Percentiles rank a stretch among this genome's conserved stretches.
Conservation (phyloP, 1,140 invertebrate species). For the Aphidius gifuensis region DNA sequence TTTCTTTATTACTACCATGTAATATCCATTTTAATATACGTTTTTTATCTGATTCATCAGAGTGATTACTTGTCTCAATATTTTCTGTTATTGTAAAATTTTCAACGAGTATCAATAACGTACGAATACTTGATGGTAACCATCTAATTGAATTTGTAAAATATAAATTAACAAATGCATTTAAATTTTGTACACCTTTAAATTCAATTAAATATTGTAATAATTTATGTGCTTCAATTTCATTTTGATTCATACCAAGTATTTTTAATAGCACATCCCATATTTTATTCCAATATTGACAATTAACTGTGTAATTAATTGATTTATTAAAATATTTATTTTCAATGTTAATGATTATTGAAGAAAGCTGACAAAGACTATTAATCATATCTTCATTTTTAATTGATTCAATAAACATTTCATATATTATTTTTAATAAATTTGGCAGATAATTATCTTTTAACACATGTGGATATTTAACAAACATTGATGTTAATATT, state of each 20-base stretch:
- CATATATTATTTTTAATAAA: slow-evolving; percentile 43
- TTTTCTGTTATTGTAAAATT: slow-evolving; percentile 30
- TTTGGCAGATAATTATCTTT: slow-evolving; percentile 38
- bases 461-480: slow-evolving; percentile 48
- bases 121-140: slow-evolving; percentile 43
- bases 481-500: slow-evolving; percentile 37
- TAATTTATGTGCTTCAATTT: slow-evolving; percentile 44
- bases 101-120: slow-evolving; percentile 40
- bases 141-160: slow-evolving; percentile 44
- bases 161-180: slow-evolving; percentile 46
- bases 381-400: slow-evolving; percentile 42
- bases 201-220: slow-evolving; percentile 43
- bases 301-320: slow-evolving; percentile 26
- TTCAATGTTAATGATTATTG: slow-evolving; percentile 42
- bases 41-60: slow-evolving; percentile 31
- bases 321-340: slow-evolving; percentile 22
- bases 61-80: slow-evolving; percentile 17
- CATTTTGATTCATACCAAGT: slow-evolving; percentile 44
- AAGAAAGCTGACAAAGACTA: slow-evolving; percentile 43
- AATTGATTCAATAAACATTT: slow-evolving; percentile 39
- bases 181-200: slow-evolving; percentile 39
- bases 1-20: too few species aligned
- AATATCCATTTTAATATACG: slow-evolving; percentile 33
- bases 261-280: slow-evolving; percentile 45
- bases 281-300: slow-evolving; percentile 46